phyloP scores from a whole-genome alignment of 2,888 invertebrate species.

The Morpho deidamia region DNA sequence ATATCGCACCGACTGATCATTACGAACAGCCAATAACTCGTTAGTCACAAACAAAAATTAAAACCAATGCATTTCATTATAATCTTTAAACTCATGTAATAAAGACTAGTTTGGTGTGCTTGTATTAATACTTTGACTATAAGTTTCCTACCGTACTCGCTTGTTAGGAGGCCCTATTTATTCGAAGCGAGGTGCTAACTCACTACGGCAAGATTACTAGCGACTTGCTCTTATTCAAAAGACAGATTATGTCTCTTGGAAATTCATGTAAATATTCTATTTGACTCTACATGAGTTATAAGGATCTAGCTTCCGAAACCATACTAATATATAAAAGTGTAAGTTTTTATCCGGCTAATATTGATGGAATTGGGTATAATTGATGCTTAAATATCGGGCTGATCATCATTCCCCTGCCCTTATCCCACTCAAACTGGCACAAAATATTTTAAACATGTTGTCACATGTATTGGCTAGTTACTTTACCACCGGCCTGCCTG shows the following conservation, averaged over 20 bases:
- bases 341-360: too few relatives aligned
- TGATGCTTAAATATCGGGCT: too few relatives aligned
- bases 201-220: slow-evolving; percentile 28
- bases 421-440: too few relatives aligned
- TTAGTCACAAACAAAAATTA: slow-evolving; percentile 10
- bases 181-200: slow-evolving; percentile 28
- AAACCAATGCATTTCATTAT: too few relatives aligned
- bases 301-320: not conserved
- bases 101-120: slow-evolving; percentile 12
- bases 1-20: slow-evolving; percentile 59
- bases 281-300: slow-evolving; percentile 1
- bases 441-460: too few relatives aligned
- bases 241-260: slow-evolving; percentile 13
- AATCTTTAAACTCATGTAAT: not conserved
- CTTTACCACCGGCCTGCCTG: too few relatives aligned
- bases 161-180: slow-evolving; percentile 30
- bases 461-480: too few relatives aligned
- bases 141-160: slow-evolving; percentile 21
- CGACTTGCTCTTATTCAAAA: slow-evolving; percentile 20
- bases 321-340: too few relatives aligned
- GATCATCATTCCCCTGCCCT: too few relatives aligned
- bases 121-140: not conserved
- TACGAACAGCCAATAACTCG: slow-evolving; percentile 41
- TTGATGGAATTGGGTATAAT: too few relatives aligned
- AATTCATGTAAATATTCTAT: slow-evolving; percentile 10